Conservation (phyloP, 2,113 vertebrate genomes). For the Hymenochirus boettgeri region DNA sequence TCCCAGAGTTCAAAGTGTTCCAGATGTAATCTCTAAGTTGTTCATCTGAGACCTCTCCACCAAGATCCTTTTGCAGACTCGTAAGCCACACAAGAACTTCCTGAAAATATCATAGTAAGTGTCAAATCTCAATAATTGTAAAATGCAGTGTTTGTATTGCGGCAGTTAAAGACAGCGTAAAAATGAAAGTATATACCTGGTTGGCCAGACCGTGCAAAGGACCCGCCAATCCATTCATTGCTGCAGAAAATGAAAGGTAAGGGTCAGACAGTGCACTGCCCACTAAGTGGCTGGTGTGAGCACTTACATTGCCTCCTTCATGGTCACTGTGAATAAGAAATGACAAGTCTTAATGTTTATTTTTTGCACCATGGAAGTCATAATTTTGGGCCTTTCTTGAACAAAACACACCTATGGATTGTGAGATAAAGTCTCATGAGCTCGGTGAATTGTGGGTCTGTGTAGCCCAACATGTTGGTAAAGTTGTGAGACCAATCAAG, state of each 20-base stretch:
- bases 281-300: conserved; percentile 90
- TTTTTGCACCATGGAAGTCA: no score
- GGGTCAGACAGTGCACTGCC: conserved; percentile 92
- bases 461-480: conserved; percentile 96
- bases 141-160: no score
- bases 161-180: no score
- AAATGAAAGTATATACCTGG: conserved; percentile 65
- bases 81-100: conserved; percentile 94
- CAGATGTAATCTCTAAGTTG: conserved; percentile 92
- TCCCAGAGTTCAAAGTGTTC: conserved; percentile 95
- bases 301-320: conserved; percentile 93
- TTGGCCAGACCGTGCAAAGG: conserved; percentile 93
- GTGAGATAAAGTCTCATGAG: conserved; percentile 97
- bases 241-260: conserved; percentile 88
- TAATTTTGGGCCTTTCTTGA: no score
- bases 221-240: conserved; percentile 92
- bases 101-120: conserved; percentile 57
- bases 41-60: conserved; percentile 86
- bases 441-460: conserved; percentile 83
- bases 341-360: no score
- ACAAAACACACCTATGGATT: conserved; percentile 81
- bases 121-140: no score
- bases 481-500: conserved; percentile 98
- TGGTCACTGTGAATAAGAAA: conserved; percentile 73
- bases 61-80: conserved; percentile 87